Evolutionary conservation across 2,888 invertebrate genomes (phyloP), one percentile per base, ranked within the genome.

Genomic region (Eupithecia subumbrata): DNA sequence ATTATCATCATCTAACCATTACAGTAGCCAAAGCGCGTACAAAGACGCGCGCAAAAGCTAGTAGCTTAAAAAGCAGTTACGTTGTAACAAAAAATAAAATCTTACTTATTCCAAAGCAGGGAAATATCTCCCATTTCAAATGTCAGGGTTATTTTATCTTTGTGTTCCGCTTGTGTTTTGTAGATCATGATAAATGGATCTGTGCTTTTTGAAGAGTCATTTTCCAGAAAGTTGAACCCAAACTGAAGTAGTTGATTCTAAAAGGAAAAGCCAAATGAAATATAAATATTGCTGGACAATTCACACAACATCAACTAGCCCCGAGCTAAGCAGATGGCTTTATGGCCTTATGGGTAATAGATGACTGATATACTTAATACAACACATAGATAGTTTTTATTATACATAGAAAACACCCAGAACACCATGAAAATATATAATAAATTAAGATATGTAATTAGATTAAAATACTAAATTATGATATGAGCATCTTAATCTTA

Each of bases 41-140:
- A 2, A 40, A 40, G 40, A 7, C 7, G 34, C 34, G 34, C 4
- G 45, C 45, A 5, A 16, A 48, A 18, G 7, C 16, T 48, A 18
- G 45, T 5, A 48, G 14, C 43, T 14, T 14, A 48, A 7, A 8
- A 48, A n/a, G 8, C 7, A 48, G n/a, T 7, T 18, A 0, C 1
- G n/a, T 48, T 40, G 40, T 37, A 37, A 40, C 0, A 40, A 40
- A 52, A n/a, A 48, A 48, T 48, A 48, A 71, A 84, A 22, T 25
- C 83, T 82, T 83, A 95, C 94, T 89, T 86, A 86, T 92, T 90
- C 91, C 92, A 94, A 76, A 94, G 91, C 37, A 88, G 85, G 45
- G 87, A 86, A 2, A 94, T 83, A 80, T 93, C 92, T 22, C 90
- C 92, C 80, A 92, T 83, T 78, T 93, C 90, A 85, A 94, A 92